Evolutionary conservation across 2,797 vertebrate species (phyloP).

Genomic region (Nyctibius grandis): DNA sequence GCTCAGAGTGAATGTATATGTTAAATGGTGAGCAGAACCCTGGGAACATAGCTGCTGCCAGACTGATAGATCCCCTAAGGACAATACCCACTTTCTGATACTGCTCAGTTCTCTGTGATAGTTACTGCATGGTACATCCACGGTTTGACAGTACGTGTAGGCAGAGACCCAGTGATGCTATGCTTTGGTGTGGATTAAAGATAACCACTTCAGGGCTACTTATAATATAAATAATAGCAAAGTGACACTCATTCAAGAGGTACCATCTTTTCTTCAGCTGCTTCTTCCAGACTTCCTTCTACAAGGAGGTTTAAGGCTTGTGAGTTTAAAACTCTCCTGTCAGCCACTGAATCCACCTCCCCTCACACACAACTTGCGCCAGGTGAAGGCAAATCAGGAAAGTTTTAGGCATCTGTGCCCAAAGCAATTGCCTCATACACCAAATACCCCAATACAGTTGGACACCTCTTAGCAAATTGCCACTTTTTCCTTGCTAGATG

Average conservation of each 20-base stretch:
- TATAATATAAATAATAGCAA: neutral
- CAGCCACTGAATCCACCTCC: neutral
- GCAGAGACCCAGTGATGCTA: neutral
- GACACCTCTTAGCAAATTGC: neutral
- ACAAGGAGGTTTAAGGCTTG: neutral
- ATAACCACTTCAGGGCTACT: neutral
- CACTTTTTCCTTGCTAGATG: neutral
- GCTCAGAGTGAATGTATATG: neutral
- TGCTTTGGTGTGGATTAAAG: neutral
- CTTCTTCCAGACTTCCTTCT: neutral
- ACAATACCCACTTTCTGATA: neutral
- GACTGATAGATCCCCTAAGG: neutral
- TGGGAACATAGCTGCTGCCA: neutral
- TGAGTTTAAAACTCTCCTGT: neutral
- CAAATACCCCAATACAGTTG: neutral
- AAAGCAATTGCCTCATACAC: neutral
- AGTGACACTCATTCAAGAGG: neutral
- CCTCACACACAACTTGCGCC: neutral
- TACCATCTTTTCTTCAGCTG: neutral
- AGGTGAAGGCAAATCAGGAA: neutral
- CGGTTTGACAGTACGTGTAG: neutral
- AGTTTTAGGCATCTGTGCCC: neutral
- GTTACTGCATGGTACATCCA: no score
- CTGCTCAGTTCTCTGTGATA: neutral
- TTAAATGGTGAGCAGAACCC: neutral